Evolutionary conservation across 2,113 vertebrate species (phyloP).

Genomic region (Sakesphorus luctuosus): DNA sequence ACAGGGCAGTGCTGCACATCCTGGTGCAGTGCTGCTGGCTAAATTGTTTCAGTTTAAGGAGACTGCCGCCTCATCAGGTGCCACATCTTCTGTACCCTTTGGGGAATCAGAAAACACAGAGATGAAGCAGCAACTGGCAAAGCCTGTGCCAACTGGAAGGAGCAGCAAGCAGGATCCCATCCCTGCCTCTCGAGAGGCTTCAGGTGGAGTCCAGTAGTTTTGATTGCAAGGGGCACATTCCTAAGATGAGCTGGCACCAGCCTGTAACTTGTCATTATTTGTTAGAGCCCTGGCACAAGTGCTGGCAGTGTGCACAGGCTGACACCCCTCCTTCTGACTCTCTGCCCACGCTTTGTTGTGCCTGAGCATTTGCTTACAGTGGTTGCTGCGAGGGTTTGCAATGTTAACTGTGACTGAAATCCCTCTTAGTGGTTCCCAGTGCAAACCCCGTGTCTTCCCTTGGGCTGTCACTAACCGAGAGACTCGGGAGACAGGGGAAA

Average conservation of each 20-base stretch:
- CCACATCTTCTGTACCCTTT: neutral
- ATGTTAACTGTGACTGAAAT: accelerated
- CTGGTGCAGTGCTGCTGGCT: neutral
- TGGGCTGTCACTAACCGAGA: neutral
- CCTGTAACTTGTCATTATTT: neutral
- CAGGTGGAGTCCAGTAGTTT: neutral
- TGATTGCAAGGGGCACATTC: neutral
- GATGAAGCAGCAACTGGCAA: neutral
- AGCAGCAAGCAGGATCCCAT: neutral
- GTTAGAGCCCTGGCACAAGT: neutral
- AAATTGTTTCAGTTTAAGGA: neutral
- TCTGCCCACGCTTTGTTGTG: neutral
- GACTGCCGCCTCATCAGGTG: neutral
- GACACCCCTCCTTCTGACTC: neutral
- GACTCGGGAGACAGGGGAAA: neutral
- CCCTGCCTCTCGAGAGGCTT: neutral
- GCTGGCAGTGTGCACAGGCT: accelerated
- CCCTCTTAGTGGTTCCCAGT: neutral
- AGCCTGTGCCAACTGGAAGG: neutral
- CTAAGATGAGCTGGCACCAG: neutral
- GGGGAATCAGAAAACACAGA: neutral
- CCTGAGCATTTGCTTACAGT: neutral
- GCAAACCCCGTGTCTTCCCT: neutral
- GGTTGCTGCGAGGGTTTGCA: neutral
- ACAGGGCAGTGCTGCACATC: neutral